Evolutionary conservation across 2,797 vertebrate genomes (phyloP).

Genomic region (Halcyon badia): DNA sequence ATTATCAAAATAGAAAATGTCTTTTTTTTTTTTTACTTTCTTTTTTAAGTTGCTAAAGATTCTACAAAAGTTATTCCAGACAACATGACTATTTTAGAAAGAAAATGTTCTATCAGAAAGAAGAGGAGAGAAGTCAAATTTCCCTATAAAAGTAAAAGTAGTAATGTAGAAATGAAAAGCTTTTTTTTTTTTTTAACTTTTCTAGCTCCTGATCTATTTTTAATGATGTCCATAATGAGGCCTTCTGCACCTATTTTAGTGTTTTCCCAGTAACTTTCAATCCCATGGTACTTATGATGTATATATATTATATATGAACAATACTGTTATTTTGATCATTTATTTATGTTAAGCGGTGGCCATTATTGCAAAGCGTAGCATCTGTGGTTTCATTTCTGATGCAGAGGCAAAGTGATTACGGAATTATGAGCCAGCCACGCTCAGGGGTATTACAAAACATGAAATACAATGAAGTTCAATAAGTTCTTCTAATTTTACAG

Average conservation of each 20-base stretch:
- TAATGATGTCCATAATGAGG: constrained; percentile 15
- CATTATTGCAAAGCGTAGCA: constrained; percentile 65
- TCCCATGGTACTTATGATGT: background rate
- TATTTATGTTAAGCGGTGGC: constrained; percentile 73
- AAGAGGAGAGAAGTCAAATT: background rate
- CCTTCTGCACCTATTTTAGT: constrained; percentile 18
- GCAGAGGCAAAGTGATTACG: constrained; percentile 72
- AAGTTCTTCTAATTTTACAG: constrained; percentile 76
- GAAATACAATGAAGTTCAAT: constrained; percentile 72
- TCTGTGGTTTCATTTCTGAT: constrained; percentile 76
- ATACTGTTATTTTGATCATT: constrained; percentile 73
- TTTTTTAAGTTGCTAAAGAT: background rate
- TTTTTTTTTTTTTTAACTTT: background rate
- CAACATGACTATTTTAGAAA: background rate
- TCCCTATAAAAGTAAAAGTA: background rate
- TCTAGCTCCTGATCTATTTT: background rate
- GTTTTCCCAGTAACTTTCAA: constrained; percentile 1
- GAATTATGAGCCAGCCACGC: constrained; percentile 63
- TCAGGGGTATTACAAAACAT: constrained; percentile 77
- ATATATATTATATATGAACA: constrained; percentile 54
- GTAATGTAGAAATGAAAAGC: background rate
- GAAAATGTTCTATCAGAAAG: background rate
- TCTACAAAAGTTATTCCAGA: background rate
- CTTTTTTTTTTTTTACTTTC: rapidly evolving
- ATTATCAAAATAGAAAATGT: background rate